Evolutionary conservation across 2,797 vertebrate genomes (phyloP).

Genomic region (Meriones psammophilus): DNA sequence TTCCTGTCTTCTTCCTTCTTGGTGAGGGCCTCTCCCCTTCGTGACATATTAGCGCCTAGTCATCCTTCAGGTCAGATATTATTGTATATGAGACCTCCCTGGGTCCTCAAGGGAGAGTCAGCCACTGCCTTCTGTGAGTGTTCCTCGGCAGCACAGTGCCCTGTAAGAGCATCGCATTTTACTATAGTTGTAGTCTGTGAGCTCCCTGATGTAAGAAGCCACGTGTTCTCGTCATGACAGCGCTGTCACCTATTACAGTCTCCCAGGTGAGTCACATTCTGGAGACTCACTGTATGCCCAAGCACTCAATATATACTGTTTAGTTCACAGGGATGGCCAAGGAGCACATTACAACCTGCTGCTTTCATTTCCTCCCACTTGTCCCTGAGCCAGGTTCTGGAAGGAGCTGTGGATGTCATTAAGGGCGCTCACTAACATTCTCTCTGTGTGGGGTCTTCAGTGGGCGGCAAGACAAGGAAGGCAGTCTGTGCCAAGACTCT

Average conservation of each 20-base stretch:
- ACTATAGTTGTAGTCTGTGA: not conserved
- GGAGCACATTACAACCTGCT: not conserved
- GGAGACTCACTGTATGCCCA: not conserved
- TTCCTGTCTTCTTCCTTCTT: not conserved
- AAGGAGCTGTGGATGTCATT: not conserved
- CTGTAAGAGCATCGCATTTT: not conserved
- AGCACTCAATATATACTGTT: not conserved
- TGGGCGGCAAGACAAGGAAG: not conserved
- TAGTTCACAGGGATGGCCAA: not conserved
- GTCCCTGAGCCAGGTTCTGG: not conserved
- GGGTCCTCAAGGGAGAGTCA: not conserved
- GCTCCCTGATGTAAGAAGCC: not conserved
- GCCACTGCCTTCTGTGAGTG: not conserved
- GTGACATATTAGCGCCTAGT: not conserved
- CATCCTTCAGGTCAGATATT: not conserved
- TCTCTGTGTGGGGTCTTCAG: not conserved
- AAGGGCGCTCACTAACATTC: not conserved
- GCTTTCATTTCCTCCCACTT: not conserved
- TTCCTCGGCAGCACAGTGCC: not conserved
- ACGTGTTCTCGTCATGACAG: not conserved
- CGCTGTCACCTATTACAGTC: not conserved
- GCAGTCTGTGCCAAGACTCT: not conserved
- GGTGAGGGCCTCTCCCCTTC: not conserved
- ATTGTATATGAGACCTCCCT: not conserved
- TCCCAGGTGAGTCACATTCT: not conserved